Evolutionary conservation across 2,113 vertebrate species (phyloP), one percentile per base, ranked within the genome.

Genomic region (Zapus hudsonius): DNA sequence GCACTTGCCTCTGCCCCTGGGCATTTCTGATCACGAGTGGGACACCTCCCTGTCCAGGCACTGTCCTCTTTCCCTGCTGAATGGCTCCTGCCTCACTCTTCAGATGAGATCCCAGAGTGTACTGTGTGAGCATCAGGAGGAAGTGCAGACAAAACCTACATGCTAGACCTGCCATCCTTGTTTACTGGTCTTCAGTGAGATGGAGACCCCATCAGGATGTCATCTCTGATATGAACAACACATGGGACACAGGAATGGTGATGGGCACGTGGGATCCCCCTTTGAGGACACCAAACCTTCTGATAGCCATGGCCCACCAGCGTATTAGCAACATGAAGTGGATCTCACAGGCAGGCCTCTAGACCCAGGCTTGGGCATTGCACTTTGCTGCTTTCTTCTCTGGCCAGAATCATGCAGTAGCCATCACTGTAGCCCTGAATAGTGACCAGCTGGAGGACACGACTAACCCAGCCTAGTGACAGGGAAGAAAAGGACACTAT

Each of bases 51-150:
- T 3, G 7, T 23, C 36, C 19, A 55, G 55, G 47, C 29, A 8
- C 69, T 13, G 25, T n/a, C 10, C 47, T 47, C 33, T 59, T 16
- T 22, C 23, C 11, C 7, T 3, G 1, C 10, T 1, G 22, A n/a
- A 16, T 5, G 2, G 6, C 3, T 0, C 29, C 2, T 36, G 1
- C 1, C 13, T 76, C 3, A 6, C 67, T 5, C 7, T 27, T 13
- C 36, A 29, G 25, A 2, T 12, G 82, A 52, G 73, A 29, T 33
- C 13, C 9, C 9, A 13, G 23, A 12, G 13, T 22, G 0, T 27
- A 67, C 19, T n/a, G 59, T 20, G 33, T 27, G 29, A 47, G 22
- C 40, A 15, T 16, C 6, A 63, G 17, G 38, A 27, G 13, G 19
- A 66, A 40, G 36, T 31, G 3, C 10, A 31, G 16, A 81, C 15